Evolutionary conservation across 2,888 invertebrate genomes (phyloP).

Genomic region (Drosophila ustulata): DNA sequence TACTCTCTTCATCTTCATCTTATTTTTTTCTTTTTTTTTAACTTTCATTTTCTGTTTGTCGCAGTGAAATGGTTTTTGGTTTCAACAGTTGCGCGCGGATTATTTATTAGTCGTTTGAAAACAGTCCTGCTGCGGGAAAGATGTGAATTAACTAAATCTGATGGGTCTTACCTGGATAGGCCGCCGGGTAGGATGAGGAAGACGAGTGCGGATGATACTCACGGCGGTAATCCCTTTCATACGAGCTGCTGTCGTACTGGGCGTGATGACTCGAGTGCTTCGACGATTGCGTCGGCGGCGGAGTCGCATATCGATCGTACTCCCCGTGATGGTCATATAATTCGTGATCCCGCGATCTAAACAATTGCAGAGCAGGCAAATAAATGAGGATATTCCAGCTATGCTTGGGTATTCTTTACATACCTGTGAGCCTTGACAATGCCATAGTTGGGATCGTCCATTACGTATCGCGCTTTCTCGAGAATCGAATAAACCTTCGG

Average conservation of each 20-base stretch:
- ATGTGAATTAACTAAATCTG: conserved; percentile 46
- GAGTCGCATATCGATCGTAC: conserved; percentile 83
- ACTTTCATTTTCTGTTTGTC: conserved; percentile 37
- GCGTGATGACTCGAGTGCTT: conserved; percentile 83
- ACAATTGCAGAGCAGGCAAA: background rate
- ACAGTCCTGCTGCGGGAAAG: conserved; percentile 65
- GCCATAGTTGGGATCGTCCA: conserved; percentile 91
- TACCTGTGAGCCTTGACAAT: conserved; percentile 85
- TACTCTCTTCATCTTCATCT: background rate
- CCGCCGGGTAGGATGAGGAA: conserved; percentile 81
- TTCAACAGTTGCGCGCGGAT: conserved; percentile 55
- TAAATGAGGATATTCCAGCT: background rate
- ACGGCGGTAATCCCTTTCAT: conserved; percentile 83
- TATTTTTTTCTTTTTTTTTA: conserved; percentile 16
- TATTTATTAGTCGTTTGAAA: conserved; percentile 50
- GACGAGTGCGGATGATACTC: conserved; percentile 84
- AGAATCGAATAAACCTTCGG: conserved; percentile 93
- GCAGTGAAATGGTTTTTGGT: conserved; percentile 43
- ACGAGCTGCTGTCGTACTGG: conserved; percentile 82
- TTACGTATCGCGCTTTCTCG: conserved; percentile 92
- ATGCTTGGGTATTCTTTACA: background rate
- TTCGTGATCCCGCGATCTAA: conserved; percentile 83
- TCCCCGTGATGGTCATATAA: conserved; percentile 83
- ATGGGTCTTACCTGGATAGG: conserved; percentile 82
- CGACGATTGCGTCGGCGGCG: conserved; percentile 82